Evolutionary conservation across 2,113 vertebrate species (phyloP).

Genomic region (Gallinago undulata): DNA sequence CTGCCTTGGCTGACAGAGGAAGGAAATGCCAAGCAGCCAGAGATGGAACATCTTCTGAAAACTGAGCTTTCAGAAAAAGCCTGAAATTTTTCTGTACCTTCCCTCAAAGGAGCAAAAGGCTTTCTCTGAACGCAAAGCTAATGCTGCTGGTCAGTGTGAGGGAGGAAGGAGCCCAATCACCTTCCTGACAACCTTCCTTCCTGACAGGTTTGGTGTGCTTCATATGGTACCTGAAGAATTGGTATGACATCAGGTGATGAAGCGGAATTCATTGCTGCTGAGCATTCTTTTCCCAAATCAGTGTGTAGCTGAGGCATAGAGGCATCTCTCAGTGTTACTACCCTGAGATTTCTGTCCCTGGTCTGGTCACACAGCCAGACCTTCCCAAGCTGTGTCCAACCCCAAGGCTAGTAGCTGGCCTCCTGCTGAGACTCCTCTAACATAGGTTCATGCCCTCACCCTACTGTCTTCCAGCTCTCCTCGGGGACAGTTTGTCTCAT

Average conservation of each 20-base stretch:
- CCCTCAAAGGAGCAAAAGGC: background rate
- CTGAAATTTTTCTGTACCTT: background rate
- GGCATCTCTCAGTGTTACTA: rapidly evolving
- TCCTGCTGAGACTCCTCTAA: background rate
- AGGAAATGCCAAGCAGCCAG: background rate
- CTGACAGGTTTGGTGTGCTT: background rate
- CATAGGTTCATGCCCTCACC: background rate
- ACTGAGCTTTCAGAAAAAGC: background rate
- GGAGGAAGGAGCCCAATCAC: background rate
- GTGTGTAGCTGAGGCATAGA: rapidly evolving
- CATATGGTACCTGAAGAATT: background rate
- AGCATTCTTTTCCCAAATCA: background rate
- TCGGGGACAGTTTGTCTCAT: rapidly evolving
- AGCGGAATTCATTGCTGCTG: background rate
- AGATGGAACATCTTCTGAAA: background rate
- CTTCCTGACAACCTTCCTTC: background rate
- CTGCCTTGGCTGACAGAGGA: background rate
- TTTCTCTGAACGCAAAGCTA: background rate
- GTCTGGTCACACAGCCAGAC: background rate
- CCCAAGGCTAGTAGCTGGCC: background rate
- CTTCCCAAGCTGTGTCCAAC: background rate
- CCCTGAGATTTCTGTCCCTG: background rate
- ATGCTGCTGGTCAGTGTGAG: background rate
- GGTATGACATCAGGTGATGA: background rate
- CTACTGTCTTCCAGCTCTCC: background rate